Percentiles rank a stretch among this genome's conserved stretches.
Evolutionary conservation across 2,888 invertebrate species (phyloP).

Genomic region (Synanthedon myopaeformis): DNA sequence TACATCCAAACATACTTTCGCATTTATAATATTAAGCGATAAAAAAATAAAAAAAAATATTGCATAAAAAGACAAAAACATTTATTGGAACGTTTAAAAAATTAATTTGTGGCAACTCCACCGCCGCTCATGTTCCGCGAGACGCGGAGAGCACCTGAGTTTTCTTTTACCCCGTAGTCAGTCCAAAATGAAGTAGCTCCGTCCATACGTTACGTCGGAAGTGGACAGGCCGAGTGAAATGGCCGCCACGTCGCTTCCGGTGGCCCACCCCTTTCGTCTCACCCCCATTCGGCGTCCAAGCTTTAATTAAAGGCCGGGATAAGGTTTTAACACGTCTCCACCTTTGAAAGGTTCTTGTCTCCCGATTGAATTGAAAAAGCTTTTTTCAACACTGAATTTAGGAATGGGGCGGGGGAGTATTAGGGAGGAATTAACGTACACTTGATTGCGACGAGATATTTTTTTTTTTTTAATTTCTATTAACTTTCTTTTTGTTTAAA

Average conservation of each 20-base stretch:
- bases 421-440: constrained; percentile 16
- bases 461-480: neutral
- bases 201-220: constrained; percentile 54
- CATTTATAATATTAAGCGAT: too few relatives aligned
- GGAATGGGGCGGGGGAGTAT: constrained; percentile 19
- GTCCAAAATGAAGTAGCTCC: constrained; percentile 58
- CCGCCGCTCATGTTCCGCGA: constrained; percentile 24
- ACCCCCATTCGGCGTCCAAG: constrained; percentile 21
- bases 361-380: constrained; percentile 21
- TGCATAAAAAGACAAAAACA: too few relatives aligned
- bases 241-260: constrained; percentile 34
- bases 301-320: constrained; percentile 64
- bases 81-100: neutral
- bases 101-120: constrained; percentile 18
- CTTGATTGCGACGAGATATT: constrained; percentile 12
- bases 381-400: constrained; percentile 29
- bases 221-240: constrained; percentile 52
- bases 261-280: constrained; percentile 11
- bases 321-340: constrained; percentile 62
- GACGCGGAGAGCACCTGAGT: constrained; percentile 34
- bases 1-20: too few relatives aligned
- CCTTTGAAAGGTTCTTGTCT: constrained; percentile 32
- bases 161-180: constrained; percentile 51
- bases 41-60: too few relatives aligned
- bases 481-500: neutral